A percentile compares a stretch with the other conserved stretches of the same genome.
phyloP scores from a whole-genome alignment of 2,888 invertebrate genomes.

The Oscheius sp. region DNA sequence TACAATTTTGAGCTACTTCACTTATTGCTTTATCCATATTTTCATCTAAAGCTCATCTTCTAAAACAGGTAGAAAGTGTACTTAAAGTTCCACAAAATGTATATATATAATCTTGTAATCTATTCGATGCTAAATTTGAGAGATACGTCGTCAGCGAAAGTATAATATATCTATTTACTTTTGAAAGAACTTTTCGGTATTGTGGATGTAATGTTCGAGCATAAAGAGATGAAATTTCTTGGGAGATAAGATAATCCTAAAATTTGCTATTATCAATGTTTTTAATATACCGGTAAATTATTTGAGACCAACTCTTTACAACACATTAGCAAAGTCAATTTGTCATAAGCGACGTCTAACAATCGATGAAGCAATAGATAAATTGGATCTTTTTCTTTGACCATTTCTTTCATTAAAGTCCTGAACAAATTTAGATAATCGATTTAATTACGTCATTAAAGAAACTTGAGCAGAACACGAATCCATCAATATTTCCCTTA shows the following conservation, averaged over 20 bases:
- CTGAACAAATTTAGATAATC: too few species aligned
- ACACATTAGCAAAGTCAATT: too few species aligned
- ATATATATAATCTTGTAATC: not conserved
- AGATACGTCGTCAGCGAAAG: constrained; percentile 1
- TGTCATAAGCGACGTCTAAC: too few species aligned
- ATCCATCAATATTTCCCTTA: too few species aligned
- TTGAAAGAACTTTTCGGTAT: not conserved
- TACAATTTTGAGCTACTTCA: not conserved
- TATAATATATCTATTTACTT: not conserved
- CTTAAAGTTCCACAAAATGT: not conserved
- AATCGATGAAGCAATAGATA: too few species aligned
- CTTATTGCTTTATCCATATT: not conserved
- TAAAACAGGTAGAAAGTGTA: not conserved
- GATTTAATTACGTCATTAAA: too few species aligned
- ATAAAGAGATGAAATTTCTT: not conserved
- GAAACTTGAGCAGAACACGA: too few species aligned
- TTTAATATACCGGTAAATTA: too few species aligned
- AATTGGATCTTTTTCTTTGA: too few species aligned
- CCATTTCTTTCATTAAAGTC: too few species aligned
- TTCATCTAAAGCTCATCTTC: not conserved
- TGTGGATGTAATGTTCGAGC: not conserved
- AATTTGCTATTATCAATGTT: too few species aligned
- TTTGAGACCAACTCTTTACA: too few species aligned
- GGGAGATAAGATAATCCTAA: constrained; percentile 2
- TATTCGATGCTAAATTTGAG: not conserved